A percentile compares a stretch with the other conserved stretches of the same genome.
Evolutionary conservation across 2,888 invertebrate species (phyloP).

Genomic region (Caenorhabditis wallacei): DNA sequence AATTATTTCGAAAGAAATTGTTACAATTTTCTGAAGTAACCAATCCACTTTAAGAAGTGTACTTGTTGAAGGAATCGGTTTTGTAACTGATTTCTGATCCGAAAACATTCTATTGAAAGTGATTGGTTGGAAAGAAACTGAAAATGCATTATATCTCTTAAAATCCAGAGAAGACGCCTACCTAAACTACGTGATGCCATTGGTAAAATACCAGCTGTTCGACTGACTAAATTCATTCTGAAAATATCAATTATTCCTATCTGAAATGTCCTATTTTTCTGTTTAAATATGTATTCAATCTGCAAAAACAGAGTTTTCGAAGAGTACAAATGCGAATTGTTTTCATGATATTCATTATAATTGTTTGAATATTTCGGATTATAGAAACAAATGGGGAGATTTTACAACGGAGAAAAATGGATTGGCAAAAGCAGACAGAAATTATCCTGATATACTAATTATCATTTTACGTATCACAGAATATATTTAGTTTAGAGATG

Average conservation of each 20-base stretch:
- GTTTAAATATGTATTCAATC: neutral
- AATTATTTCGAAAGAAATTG: neutral
- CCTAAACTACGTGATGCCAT: slow-evolving; percentile 22
- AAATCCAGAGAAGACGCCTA: neutral
- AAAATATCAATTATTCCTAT: neutral
- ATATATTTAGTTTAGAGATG: neutral
- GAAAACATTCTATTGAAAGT: slow-evolving; percentile 8
- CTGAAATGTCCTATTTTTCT: neutral
- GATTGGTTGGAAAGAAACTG: slow-evolving; percentile 2
- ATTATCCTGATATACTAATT: slow-evolving; percentile 18
- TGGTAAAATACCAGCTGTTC: slow-evolving; percentile 5
- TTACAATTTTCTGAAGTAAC: slow-evolving; percentile 74
- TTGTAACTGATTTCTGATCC: slow-evolving; percentile 13
- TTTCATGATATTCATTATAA: too few species aligned
- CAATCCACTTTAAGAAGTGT: slow-evolving; percentile 74
- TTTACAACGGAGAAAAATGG: slow-evolving; percentile 5
- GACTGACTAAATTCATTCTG: slow-evolving; percentile 33
- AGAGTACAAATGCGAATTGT: too few species aligned
- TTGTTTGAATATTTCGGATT: slow-evolving; percentile 15
- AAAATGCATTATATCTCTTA: neutral
- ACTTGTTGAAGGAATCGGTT: slow-evolving; percentile 64
- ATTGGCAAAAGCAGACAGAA: slow-evolving; percentile 14
- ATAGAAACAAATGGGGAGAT: neutral
- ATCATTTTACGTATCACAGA: slow-evolving; percentile 28
- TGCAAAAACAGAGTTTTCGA: neutral